Conservation (phyloP, 2,888 invertebrate species). For the Sinodicranocentrus sp. region DNA sequence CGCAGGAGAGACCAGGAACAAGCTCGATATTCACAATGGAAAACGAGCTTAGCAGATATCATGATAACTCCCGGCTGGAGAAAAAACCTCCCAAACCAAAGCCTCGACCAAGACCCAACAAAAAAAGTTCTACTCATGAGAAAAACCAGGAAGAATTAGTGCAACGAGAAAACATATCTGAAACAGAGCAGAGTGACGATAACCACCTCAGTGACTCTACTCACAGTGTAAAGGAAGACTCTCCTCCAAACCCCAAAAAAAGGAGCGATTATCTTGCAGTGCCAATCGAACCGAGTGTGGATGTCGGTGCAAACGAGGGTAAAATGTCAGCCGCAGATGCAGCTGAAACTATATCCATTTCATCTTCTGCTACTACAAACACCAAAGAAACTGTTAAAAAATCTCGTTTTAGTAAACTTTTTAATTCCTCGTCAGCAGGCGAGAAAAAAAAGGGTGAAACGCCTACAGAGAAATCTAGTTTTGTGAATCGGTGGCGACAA, state of each 20-base stretch:
- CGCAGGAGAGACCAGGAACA: not conserved
- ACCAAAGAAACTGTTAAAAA: not conserved
- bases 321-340: constrained; percentile 1
- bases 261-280: not conserved
- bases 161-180: too few relatives aligned
- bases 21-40: constrained; percentile 25
- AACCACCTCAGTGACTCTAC: too few relatives aligned
- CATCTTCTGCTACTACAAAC: constrained; percentile 7
- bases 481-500: constrained; percentile 55
- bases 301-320: not conserved
- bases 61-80: not conserved
- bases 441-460: not conserved
- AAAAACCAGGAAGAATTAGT: too few relatives aligned
- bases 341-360: constrained; percentile 20
- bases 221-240: not conserved
- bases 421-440: constrained; percentile 15
- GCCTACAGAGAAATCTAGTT: not conserved
- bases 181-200: too few relatives aligned
- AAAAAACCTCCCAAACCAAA: constrained; percentile 43
- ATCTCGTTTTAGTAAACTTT: constrained; percentile 53
- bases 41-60: constrained; percentile 35
- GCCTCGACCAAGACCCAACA: constrained; percentile 1
- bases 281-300: not conserved
- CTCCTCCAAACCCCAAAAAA: not conserved
- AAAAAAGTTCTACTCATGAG: too few relatives aligned